These are phyloP conservation scores for Eupleurogrammus muticus DNA, from an alignment of 2,797 vertebrate species.

Conservation along the genomic window DNA sequence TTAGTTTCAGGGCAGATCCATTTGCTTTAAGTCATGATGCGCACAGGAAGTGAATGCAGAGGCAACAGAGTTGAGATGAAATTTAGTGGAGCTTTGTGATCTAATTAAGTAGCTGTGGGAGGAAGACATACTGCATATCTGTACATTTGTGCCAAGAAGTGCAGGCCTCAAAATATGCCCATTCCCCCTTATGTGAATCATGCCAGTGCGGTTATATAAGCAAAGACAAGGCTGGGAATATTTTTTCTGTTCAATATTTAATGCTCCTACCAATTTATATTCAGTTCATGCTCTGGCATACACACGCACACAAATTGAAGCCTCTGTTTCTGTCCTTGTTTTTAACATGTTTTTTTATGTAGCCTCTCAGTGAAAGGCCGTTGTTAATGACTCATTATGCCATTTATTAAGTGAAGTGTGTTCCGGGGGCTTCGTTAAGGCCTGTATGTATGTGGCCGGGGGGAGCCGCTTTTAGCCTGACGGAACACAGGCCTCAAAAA, in stretches of 20 bases:
- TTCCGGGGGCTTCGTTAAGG: slow-evolving; percentile 49
- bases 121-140: slow-evolving; percentile 68
- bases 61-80: slow-evolving; percentile 58
- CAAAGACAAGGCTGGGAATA: slow-evolving; percentile 72
- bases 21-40: slow-evolving; percentile 32
- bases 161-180: slow-evolving; percentile 61
- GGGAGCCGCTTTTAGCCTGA: slow-evolving; percentile 53
- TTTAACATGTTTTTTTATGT: slow-evolving; percentile 56
- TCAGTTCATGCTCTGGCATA: slow-evolving; percentile 62
- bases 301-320: slow-evolving; percentile 45
- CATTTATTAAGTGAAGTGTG: slow-evolving; percentile 63
- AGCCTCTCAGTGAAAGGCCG: slow-evolving; percentile 60
- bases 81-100: slow-evolving; percentile 73
- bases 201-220: slow-evolving; percentile 79
- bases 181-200: slow-evolving; percentile 63
- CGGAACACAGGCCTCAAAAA: slow-evolving; percentile 47
- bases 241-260: slow-evolving; percentile 83
- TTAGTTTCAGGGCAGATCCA: slow-evolving; percentile 18
- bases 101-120: slow-evolving; percentile 77
- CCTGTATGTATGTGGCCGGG: slow-evolving; percentile 42
- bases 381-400: slow-evolving; percentile 76
- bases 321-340: slow-evolving; percentile 67
- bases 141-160: slow-evolving; percentile 67
- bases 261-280: slow-evolving; percentile 79
- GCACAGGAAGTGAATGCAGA: slow-evolving; percentile 41